Base-by-base conservation (phyloP, 2,888 invertebrate genomes). In the Steinernema carpocapsae region DNA sequence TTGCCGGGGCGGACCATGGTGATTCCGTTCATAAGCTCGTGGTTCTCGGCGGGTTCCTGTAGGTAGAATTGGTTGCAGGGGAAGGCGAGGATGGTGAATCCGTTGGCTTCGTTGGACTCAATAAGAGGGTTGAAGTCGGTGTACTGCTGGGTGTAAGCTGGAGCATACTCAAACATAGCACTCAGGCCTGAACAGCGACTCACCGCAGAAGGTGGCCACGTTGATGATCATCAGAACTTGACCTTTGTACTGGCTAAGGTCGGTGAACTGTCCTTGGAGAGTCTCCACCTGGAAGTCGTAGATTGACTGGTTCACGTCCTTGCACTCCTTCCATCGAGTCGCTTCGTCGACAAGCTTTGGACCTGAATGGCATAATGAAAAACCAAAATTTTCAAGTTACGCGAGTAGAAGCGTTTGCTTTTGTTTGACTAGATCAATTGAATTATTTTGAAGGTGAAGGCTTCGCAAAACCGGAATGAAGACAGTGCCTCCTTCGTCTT, bases 51-150 rank as follows among this genome's bases (percentile, higher is more conserved):
- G 19, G 87, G 87, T 74, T 87, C 87, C 78, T 86, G 79, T 70
- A 87, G 80, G 75, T 85, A 84, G 81, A 87, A 87, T 74, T 87
- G 87, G 72, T 87, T 88, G 82, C 87, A 87, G 46, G 87, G 87
- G 81, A 87, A 87, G 51, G 85, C 87, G 64, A 86, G 72, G 45
- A 78, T 80, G 14, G 83, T 83, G 79, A 86, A 85, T 43, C 82
- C 81, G 14, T 82, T 81, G 52, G 80, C 83, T 70, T 82, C 79
- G 74, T 86, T 83, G 71, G 81, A 79, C 71, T 86, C 84, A 76
- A 88, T 84, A 70, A 87, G 74, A 12, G 85, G 84, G 75, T 87
- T 87, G 80, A 87, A 88, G 76, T 87, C 87, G 24, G 82, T 84
- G 81, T 87, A 87, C 76, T 87, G 87, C 76, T 87, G 86, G 17